Percentiles rank a stretch among this genome's conserved stretches.
Conservation (phyloP, 1,140 invertebrate species). For the Piezodorus guildinii region DNA sequence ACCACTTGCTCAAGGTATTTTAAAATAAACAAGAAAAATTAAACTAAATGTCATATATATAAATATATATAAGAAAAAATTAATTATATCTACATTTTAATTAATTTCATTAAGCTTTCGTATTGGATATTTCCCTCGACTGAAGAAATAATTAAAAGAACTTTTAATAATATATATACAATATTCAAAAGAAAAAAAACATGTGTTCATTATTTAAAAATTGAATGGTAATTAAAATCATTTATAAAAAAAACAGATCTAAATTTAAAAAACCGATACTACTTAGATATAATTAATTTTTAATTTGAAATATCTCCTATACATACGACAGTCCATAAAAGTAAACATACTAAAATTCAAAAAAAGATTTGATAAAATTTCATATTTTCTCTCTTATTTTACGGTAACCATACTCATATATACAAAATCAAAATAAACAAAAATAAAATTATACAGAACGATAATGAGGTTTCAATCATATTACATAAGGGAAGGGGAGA, state of each 20-base stretch:
- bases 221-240: no score
- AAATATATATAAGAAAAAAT: no score
- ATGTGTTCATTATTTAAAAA: no score
- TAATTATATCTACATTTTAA: no score
- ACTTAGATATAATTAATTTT: neutral
- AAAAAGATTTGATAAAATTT: neutral
- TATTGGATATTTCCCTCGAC: no score
- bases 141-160: no score
- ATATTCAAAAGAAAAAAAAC: neutral
- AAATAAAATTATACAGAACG: conserved; percentile 7
- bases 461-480: neutral
- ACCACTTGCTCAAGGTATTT: neutral
- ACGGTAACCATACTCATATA: conserved; percentile 15
- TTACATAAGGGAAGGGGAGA: neutral
- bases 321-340: conserved; percentile 3
- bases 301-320: neutral
- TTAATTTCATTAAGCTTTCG: neutral
- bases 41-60: no score
- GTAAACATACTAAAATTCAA: neutral
- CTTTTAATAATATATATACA: neutral
- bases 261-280: neutral
- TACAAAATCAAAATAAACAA: conserved; percentile 10
- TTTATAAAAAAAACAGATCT: neutral
- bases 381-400: conserved; percentile 9
- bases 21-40: neutral